A percentile compares a stretch with the other conserved stretches of the same genome.
phyloP scores from a whole-genome alignment of 2,888 invertebrate species.

The Acrobasis consociella region DNA sequence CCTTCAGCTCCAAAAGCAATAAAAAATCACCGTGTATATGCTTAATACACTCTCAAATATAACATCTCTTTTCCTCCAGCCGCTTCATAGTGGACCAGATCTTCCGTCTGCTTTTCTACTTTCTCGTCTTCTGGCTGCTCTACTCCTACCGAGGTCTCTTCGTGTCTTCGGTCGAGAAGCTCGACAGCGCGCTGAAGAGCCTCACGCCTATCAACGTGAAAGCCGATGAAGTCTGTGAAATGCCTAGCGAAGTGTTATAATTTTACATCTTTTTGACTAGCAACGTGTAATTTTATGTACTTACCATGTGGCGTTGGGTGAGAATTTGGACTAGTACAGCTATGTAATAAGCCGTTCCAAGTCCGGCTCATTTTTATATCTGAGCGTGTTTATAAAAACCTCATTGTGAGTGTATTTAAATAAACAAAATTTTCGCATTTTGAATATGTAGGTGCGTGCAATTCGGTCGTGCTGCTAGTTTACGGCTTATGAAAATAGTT shows the following conservation, averaged over 20 bases:
- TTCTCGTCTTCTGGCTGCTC: conserved; percentile 54
- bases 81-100: conserved; percentile 62
- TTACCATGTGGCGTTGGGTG: too few relatives aligned
- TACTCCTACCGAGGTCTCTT: conserved; percentile 53
- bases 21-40: too few relatives aligned
- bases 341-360: too few relatives aligned
- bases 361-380: too few relatives aligned
- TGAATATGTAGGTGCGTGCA: too few relatives aligned
- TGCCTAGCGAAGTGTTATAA: conserved; percentile 2
- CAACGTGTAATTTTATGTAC: background rate
- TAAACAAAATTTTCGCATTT: too few relatives aligned
- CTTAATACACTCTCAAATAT: background rate
- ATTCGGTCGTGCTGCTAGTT: too few relatives aligned
- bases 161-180: conserved; percentile 45
- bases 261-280: background rate
- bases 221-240: conserved; percentile 35
- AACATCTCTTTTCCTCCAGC: conserved; percentile 46
- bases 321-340: too few relatives aligned
- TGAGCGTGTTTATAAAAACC: too few relatives aligned
- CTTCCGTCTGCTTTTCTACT: conserved; percentile 48
- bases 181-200: conserved; percentile 52
- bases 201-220: conserved; percentile 43
- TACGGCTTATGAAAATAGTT: too few relatives aligned
- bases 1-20: too few relatives aligned
- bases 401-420: too few relatives aligned